These are phyloP conservation scores for Polymixis flavicincta DNA, from an alignment of 2,888 invertebrate genomes.

Conservation along the genomic window DNA sequence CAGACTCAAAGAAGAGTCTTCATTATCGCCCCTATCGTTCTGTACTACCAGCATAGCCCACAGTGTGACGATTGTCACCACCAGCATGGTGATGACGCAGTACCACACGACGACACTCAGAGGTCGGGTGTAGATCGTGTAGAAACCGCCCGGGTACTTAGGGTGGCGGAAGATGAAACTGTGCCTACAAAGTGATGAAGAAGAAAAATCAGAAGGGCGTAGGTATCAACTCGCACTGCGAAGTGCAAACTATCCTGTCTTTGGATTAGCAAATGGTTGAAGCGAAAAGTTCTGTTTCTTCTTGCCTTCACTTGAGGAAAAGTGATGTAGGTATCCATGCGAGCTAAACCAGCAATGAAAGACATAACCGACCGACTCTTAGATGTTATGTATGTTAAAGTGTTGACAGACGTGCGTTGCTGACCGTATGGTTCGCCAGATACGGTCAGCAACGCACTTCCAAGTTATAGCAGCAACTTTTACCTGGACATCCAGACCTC, in stretches of 20 bases:
- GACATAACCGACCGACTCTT: neutral
- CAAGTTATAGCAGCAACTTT: conserved; percentile 12
- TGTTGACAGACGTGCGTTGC: neutral
- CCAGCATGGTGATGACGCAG: conserved; percentile 81
- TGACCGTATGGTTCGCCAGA: neutral
- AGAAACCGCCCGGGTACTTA: conserved; percentile 90
- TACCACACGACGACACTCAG: conserved; percentile 91
- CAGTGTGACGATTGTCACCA: conserved; percentile 72
- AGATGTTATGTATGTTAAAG: neutral
- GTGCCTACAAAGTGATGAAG: conserved; percentile 82
- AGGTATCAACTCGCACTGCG: too few relatives aligned
- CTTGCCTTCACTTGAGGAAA: neutral
- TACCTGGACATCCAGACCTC: conserved; percentile 92
- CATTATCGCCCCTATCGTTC: conserved; percentile 63
- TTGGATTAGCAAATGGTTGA: too few relatives aligned
- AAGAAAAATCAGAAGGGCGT: neutral
- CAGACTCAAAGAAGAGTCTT: conserved; percentile 85
- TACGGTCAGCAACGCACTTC: neutral
- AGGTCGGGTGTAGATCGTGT: conserved; percentile 92
- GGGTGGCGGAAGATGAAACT: conserved; percentile 93
- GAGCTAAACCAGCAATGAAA: neutral
- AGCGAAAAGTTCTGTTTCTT: too few relatives aligned
- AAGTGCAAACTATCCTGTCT: too few relatives aligned
- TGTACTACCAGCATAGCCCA: conserved; percentile 74
- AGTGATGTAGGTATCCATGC: neutral